These are phyloP conservation scores for Cladorhizidae sp. DNA, from an alignment of 37 sponge, comb jelly and placozoan species.

Conservation along the genomic window DNA sequence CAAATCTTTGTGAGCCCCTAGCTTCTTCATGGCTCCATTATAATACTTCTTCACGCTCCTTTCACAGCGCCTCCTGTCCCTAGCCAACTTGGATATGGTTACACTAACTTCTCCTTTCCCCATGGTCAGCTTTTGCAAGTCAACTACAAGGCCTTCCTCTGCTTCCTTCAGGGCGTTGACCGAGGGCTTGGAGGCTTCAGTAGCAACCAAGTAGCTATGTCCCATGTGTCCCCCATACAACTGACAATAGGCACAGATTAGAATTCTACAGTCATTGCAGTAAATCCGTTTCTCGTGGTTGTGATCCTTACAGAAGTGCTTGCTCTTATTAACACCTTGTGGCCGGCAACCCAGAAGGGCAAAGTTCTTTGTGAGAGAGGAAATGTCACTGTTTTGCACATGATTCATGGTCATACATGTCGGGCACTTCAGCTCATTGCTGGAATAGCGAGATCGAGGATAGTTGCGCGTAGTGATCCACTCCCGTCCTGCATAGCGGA, in stretches of 20 bases:
- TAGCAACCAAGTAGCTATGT: conserved; percentile 48
- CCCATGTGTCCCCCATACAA: conserved; percentile 69
- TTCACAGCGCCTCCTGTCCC: conserved; percentile 15
- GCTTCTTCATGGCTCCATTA: background rate
- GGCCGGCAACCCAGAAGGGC: conserved; percentile 47
- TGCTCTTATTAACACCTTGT: background rate
- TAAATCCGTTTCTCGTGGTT: conserved; percentile 65
- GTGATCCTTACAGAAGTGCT: conserved; percentile 60
- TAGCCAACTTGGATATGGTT: conserved; percentile 20
- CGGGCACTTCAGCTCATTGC: conserved; percentile 51
- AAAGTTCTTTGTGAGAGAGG: conserved; percentile 70
- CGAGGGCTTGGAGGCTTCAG: conserved; percentile 36
- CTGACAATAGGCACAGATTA: conserved; percentile 69
- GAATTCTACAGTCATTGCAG: conserved; percentile 38
- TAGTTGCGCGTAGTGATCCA: conserved; percentile 16
- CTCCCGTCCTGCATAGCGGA: conserved; percentile 15
- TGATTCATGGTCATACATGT: conserved; percentile 48
- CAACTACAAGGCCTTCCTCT: background rate
- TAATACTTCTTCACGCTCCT: conserved; percentile 27
- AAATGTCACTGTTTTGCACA: conserved; percentile 29
- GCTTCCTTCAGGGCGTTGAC: conserved; percentile 18
- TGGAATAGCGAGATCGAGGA: background rate
- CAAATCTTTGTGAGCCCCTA: conserved; percentile 18
- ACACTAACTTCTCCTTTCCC: conserved; percentile 19
- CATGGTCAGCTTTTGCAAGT: conserved; percentile 2